Evolutionary conservation across 2,888 invertebrate genomes (phyloP).

Genomic region (Drosophila ustulata): DNA sequence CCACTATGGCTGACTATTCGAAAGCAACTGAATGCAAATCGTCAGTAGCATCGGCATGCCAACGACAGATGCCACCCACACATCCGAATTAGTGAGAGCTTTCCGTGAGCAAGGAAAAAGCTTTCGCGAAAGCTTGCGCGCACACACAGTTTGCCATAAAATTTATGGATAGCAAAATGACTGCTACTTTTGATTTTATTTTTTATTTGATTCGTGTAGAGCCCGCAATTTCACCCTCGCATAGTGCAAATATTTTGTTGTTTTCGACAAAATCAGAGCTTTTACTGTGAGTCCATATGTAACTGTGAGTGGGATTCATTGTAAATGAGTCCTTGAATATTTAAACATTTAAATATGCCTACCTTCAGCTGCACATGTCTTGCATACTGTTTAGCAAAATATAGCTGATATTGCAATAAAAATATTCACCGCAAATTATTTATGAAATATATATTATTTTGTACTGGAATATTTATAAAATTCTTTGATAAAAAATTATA

Average conservation of each 20-base stretch:
- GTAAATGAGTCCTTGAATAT: slow-evolving; percentile 64
- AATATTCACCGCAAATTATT: too few relatives aligned
- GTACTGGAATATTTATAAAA: too few relatives aligned
- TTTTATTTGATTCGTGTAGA: slow-evolving; percentile 61
- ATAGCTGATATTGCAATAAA: too few relatives aligned
- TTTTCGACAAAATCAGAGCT: slow-evolving; percentile 33
- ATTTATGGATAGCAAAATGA: slow-evolving; percentile 48
- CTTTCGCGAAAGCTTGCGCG: slow-evolving; percentile 33
- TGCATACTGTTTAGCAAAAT: too few relatives aligned
- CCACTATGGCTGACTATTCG: slow-evolving; percentile 77
- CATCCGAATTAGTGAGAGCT: slow-evolving; percentile 21
- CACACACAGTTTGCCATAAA: slow-evolving; percentile 53
- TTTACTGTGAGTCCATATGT: slow-evolving; percentile 16
- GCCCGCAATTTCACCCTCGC: neutral
- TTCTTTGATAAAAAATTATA: too few relatives aligned
- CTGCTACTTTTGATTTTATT: slow-evolving; percentile 67
- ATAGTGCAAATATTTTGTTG: slow-evolving; percentile 3
- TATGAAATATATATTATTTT: too few relatives aligned
- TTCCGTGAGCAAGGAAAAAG: slow-evolving; percentile 37
- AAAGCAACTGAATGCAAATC: slow-evolving; percentile 74
- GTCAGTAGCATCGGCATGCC: slow-evolving; percentile 21
- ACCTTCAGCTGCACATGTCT: too few relatives aligned
- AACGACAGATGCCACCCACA: slow-evolving; percentile 34
- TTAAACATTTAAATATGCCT: slow-evolving; percentile 65
- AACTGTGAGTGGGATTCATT: slow-evolving; percentile 19